Evolutionary conservation across 2,797 vertebrate genomes (phyloP).

Genomic region (Balearica regulorum): DNA sequence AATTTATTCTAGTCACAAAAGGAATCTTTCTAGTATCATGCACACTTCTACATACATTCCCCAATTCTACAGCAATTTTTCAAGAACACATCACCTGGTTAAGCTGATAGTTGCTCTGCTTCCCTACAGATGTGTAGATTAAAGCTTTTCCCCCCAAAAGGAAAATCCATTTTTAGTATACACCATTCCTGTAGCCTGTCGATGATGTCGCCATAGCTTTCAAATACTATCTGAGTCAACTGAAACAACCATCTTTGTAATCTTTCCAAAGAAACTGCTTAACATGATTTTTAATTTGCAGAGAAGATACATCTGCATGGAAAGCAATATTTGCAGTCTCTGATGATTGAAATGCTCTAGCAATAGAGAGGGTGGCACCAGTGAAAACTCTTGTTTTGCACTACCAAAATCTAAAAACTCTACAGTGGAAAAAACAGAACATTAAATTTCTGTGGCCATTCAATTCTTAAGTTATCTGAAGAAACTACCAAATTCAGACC

Average conservation of each 20-base stretch:
- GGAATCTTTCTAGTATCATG: background rate
- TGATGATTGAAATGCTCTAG: background rate
- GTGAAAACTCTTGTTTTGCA: background rate
- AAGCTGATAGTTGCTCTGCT: background rate
- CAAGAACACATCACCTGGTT: background rate
- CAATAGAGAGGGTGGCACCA: background rate
- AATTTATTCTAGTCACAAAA: background rate
- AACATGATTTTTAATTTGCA: background rate
- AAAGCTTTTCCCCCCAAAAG: background rate
- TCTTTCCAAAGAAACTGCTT: background rate
- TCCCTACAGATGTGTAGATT: background rate
- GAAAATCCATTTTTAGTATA: background rate
- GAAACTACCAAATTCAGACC: background rate
- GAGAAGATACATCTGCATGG: background rate
- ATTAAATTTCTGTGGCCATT: background rate
- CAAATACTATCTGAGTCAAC: background rate
- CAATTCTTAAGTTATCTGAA: background rate
- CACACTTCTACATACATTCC: background rate
- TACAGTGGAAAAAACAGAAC: background rate
- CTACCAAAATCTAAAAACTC: background rate
- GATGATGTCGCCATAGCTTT: background rate
- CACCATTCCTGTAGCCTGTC: background rate
- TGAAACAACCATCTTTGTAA: background rate
- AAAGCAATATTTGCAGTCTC: background rate
- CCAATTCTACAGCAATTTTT: background rate